A percentile compares a stretch with the other conserved stretches of the same genome.
phyloP scores from a whole-genome alignment of 2,113 vertebrate species.

The Gulo gulo region DNA sequence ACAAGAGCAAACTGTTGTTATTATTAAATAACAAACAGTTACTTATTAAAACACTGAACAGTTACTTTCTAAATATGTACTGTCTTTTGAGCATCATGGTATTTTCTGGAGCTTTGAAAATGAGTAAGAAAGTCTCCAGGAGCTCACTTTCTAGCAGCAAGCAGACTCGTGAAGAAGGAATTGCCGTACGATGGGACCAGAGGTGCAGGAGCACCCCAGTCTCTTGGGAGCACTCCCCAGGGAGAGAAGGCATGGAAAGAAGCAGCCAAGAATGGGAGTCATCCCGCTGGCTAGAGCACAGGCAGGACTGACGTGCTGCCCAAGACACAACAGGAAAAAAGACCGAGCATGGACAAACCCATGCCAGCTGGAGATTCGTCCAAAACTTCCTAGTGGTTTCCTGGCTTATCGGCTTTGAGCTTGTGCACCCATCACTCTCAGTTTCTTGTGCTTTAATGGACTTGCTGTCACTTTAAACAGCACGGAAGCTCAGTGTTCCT shows the following conservation, averaged over 20 bases:
- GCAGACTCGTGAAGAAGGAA: background rate
- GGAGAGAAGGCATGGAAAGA: background rate
- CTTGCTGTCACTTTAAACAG: background rate
- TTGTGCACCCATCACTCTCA: background rate
- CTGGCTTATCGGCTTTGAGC: background rate
- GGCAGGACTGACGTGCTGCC: background rate
- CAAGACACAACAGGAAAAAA: background rate
- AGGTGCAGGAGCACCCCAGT: too few species aligned
- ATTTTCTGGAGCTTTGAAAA: background rate
- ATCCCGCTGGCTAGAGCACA: background rate
- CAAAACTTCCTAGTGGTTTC: background rate
- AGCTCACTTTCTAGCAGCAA: background rate
- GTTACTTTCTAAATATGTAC: background rate
- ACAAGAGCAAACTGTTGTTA: background rate
- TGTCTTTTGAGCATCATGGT: background rate
- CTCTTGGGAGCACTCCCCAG: background rate
- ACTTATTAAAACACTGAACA: background rate
- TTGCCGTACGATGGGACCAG: background rate
- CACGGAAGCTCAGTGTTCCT: background rate
- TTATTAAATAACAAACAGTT: background rate
- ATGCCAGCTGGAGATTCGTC: background rate
- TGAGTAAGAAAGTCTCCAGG: background rate
- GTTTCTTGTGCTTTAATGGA: background rate
- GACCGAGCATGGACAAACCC: background rate
- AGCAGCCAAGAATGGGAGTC: background rate